Evolutionary conservation across 2,888 invertebrate genomes (phyloP).

Genomic region (Tolmerus cingulatus): DNA sequence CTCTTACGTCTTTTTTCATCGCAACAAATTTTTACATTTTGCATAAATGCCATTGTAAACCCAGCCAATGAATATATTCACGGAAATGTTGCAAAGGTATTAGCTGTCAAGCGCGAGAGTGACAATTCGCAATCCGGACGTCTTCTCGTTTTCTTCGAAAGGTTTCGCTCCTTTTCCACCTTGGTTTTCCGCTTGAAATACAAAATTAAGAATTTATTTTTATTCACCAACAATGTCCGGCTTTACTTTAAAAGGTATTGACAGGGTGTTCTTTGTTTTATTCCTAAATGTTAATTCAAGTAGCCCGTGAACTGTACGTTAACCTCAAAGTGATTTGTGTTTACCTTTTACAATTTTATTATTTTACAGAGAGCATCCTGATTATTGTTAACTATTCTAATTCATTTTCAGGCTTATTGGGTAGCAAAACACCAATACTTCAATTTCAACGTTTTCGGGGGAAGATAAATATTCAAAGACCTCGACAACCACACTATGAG

Average conservation of each 20-base stretch:
- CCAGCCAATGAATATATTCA: neutral
- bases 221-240: constrained; percentile 26
- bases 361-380: neutral
- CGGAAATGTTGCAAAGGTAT: neutral
- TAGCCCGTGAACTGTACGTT: neutral
- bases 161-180: neutral
- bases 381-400: neutral
- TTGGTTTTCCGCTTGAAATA: neutral
- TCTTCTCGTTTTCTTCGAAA: neutral
- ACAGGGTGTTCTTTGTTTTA: neutral
- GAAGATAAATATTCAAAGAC: constrained; percentile 81
- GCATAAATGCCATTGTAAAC: constrained; percentile 3
- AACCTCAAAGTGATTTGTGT: constrained; percentile 40
- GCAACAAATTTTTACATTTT: constrained; percentile 37
- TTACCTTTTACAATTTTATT: neutral
- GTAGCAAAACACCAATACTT: constrained; percentile 62
- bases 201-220: neutral
- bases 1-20: constrained; percentile 31
- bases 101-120: neutral
- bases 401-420: constrained; percentile 64
- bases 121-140: neutral
- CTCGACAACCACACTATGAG: constrained; percentile 74
- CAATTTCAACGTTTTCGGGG: constrained; percentile 74
- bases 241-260: constrained; percentile 41
- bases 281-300: neutral